Evolutionary conservation across 2,888 invertebrate species (phyloP).

Genomic region (Fragum sueziense): DNA sequence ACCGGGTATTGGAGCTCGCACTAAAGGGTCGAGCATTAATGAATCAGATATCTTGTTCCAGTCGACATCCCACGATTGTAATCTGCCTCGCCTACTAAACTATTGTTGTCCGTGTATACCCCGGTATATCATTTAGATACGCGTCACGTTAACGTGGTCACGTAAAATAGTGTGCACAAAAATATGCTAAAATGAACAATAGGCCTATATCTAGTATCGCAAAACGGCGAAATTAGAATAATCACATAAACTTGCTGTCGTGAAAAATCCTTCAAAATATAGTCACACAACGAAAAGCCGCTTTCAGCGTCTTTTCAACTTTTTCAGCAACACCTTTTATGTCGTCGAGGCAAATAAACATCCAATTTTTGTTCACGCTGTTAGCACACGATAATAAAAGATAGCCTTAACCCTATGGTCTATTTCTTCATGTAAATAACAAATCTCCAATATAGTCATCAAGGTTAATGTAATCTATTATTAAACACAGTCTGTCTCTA

Average conservation of each 20-base stretch:
- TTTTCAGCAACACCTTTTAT: too few species aligned
- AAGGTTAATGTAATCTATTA: not conserved
- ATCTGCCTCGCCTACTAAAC: constrained; percentile 13
- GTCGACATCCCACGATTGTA: constrained; percentile 5
- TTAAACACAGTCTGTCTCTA: constrained; percentile 10
- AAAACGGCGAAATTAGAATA: too few species aligned
- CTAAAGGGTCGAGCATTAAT: not conserved
- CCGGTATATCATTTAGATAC: not conserved
- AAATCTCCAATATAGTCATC: constrained; percentile 7
- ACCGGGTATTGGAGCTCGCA: not conserved
- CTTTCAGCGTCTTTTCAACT: too few species aligned
- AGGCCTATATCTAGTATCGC: too few species aligned
- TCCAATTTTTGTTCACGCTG: constrained; percentile 11
- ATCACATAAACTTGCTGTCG: too few species aligned
- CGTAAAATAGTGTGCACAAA: too few species aligned
- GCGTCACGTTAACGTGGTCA: too few species aligned
- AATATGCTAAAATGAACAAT: too few species aligned
- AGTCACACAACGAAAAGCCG: too few species aligned
- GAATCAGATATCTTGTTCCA: constrained; percentile 18
- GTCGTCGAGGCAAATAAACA: too few species aligned
- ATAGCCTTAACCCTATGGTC: not conserved
- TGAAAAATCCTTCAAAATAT: too few species aligned
- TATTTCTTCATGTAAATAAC: not conserved
- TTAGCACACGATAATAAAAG: not conserved
- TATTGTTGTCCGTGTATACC: not conserved